Evolutionary conservation across 2,797 vertebrate species (phyloP).

Genomic region (Enteromius thamalakanensis): DNA sequence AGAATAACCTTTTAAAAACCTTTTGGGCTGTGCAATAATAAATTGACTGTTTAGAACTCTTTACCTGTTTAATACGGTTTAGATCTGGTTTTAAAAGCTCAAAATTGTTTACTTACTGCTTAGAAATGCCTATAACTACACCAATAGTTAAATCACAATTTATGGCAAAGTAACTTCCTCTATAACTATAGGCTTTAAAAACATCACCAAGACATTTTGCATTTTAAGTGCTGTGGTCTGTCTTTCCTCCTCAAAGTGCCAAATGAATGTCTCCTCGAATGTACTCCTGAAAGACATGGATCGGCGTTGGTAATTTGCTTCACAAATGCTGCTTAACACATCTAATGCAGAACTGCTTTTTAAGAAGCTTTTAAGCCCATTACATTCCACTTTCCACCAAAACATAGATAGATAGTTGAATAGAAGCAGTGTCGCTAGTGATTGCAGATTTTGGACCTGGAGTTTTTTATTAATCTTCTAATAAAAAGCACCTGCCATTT

Average conservation of each 20-base stretch:
- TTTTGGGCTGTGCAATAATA: not conserved
- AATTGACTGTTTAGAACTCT: not conserved
- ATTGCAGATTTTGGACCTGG: slow-evolving; percentile 16
- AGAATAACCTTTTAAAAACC: not conserved
- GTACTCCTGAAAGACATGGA: slow-evolving; percentile 3
- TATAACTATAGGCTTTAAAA: not conserved
- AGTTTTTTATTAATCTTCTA: slow-evolving; percentile 45
- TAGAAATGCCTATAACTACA: not conserved
- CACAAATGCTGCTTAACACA: slow-evolving; percentile 50
- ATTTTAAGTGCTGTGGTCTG: not conserved
- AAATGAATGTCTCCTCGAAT: slow-evolving; percentile 13
- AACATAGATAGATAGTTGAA: not conserved
- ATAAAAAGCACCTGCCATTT: not conserved
- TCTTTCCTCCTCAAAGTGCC: not conserved
- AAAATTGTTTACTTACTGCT: not conserved
- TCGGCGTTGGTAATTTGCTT: slow-evolving; percentile 37
- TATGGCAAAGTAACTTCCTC: not conserved
- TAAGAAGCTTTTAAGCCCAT: slow-evolving; percentile 57
- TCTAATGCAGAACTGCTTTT: slow-evolving; percentile 54
- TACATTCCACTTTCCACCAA: slow-evolving; percentile 48
- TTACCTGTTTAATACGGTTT: not conserved
- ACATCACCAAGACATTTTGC: not conserved
- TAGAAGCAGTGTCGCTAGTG: not conserved
- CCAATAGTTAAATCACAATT: not conserved
- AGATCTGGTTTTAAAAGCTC: not conserved